phyloP scores from a whole-genome alignment of 2,113 vertebrate genomes.

The Phocoena sinus region DNA sequence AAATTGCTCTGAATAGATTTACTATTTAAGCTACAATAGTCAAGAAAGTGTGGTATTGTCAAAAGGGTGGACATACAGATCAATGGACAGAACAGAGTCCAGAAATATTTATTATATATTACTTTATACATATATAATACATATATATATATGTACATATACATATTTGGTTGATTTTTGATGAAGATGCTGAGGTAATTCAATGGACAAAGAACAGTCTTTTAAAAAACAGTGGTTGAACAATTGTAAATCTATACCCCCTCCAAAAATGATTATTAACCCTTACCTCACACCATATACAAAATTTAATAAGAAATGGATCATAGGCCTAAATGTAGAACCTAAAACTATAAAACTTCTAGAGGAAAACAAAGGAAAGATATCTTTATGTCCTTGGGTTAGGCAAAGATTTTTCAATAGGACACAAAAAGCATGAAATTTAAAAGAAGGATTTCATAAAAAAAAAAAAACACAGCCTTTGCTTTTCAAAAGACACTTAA shows the following conservation, averaged over 20 bases:
- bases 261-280: not conserved
- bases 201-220: not conserved
- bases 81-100: not conserved
- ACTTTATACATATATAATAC: not conserved
- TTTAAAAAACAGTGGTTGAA: not conserved
- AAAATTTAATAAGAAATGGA: conserved; percentile 12
- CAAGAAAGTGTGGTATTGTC: not conserved
- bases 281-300: not conserved
- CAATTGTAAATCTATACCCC: not conserved
- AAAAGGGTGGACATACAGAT: not conserved
- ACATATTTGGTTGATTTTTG: not conserved
- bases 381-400: not conserved
- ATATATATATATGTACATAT: too few species aligned
- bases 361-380: not conserved
- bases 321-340: not conserved
- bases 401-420: not conserved
- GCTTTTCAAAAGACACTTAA: not conserved
- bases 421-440: not conserved
- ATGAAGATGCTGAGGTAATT: not conserved
- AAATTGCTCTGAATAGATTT: not conserved
- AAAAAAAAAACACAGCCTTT: not conserved
- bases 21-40: not conserved
- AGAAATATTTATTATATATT: not conserved
- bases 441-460: not conserved
- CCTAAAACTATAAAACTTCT: not conserved